A percentile compares a stretch with the other conserved stretches of the same genome.
These are phyloP conservation scores for Cecropterus lyciades DNA, from an alignment of 1,140 invertebrate species.

Conservation along the genomic window DNA sequence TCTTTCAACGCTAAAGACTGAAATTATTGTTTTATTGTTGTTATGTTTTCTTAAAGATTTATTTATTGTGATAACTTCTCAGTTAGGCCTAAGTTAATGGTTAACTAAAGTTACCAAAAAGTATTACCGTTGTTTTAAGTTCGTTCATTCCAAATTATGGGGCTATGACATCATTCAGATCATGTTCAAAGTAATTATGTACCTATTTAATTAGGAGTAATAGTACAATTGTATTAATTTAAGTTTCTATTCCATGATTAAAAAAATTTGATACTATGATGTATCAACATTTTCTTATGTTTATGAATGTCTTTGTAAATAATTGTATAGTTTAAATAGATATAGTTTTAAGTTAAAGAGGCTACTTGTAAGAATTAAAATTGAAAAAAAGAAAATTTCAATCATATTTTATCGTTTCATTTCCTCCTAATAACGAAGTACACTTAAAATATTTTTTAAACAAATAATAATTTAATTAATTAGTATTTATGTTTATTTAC, in stretches of 20 bases:
- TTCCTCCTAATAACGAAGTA: slow-evolving; percentile 37
- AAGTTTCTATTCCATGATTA: slow-evolving; percentile 15
- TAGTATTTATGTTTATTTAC: too few species aligned
- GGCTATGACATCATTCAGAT: slow-evolving; percentile 61
- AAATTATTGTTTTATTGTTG: slow-evolving; percentile 69
- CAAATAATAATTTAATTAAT: too few species aligned
- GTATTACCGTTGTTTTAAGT: slow-evolving; percentile 74
- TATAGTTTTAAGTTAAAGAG: slow-evolving; percentile 59
- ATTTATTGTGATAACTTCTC: slow-evolving; percentile 77
- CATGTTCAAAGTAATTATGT: slow-evolving; percentile 53
- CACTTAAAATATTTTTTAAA: too few species aligned
- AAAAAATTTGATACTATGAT: slow-evolving; percentile 36
- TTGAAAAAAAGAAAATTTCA: slow-evolving; percentile 50
- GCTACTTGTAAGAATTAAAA: slow-evolving; percentile 57
- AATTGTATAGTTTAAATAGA: slow-evolving; percentile 47
- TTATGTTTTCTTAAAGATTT: slow-evolving; percentile 74
- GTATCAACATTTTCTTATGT: slow-evolving; percentile 41
- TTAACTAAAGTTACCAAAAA: slow-evolving; percentile 81
- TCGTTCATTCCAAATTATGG: slow-evolving; percentile 61
- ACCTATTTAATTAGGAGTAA: slow-evolving; percentile 44
- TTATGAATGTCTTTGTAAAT: slow-evolving; percentile 58
- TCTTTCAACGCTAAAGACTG: slow-evolving; percentile 70
- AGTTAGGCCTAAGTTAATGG: slow-evolving; percentile 57
- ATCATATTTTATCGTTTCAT: slow-evolving; percentile 55
- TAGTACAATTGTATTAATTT: slow-evolving; percentile 31